Evolutionary conservation across 1,140 invertebrate genomes (phyloP).

Genomic region (Magallana gigas): DNA sequence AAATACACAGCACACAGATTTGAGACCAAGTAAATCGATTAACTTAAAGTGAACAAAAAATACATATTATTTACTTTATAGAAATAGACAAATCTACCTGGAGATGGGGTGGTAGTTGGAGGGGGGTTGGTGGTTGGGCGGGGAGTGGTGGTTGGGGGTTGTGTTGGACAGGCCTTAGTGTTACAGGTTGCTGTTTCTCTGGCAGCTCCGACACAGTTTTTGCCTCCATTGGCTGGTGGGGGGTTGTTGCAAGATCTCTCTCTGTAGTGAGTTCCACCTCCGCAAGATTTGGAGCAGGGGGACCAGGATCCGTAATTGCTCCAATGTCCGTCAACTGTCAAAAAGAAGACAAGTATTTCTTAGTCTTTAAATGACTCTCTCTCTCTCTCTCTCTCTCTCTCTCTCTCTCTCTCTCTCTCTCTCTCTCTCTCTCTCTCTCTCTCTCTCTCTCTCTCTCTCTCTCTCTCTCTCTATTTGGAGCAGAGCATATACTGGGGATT

Average conservation of each 20-base stretch:
- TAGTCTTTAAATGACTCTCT: not conserved
- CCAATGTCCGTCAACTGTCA: conserved; percentile 72
- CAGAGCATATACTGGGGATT: too few relatives aligned
- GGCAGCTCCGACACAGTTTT: conserved; percentile 79
- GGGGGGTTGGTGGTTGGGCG: conserved; percentile 47
- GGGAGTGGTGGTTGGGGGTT: conserved; percentile 62
- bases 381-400: too few relatives aligned
- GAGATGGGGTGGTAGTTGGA: conserved; percentile 56
- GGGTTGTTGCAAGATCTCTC: conserved; percentile 74
- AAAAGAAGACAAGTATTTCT: not conserved
- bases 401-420: too few relatives aligned
- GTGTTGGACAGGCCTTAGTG: conserved; percentile 82
- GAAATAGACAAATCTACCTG: conserved; percentile 45
- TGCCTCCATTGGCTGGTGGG: conserved; percentile 70
- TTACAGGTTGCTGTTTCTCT: conserved; percentile 87
- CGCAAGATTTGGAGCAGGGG: conserved; percentile 92
- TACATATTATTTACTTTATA: too few relatives aligned
- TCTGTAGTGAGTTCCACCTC: conserved; percentile 89
- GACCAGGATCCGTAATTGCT: conserved; percentile 87
- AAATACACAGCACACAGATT: too few relatives aligned
- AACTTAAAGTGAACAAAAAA: too few relatives aligned
- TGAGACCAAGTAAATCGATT: too few relatives aligned
- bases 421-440: not conserved
- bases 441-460: not conserved
- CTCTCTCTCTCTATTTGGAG: not conserved